phyloP scores from a whole-genome alignment of 2,113 vertebrate species.

The Zapornia atra region DNA sequence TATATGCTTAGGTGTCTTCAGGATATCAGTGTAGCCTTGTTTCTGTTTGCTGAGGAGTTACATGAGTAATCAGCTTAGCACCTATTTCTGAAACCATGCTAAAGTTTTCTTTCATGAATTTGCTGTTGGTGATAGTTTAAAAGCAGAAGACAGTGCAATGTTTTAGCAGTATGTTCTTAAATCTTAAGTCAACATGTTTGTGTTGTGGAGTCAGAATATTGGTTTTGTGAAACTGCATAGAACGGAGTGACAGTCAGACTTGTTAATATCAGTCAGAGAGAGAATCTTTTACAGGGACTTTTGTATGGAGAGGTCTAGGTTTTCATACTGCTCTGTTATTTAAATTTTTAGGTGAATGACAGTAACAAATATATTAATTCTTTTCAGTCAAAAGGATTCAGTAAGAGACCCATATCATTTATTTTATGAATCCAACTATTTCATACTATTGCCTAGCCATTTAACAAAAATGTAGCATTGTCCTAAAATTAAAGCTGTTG shows the following conservation, averaged over 20 bases:
- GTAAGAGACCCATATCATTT: not conserved
- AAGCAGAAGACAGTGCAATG: not conserved
- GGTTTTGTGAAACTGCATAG: not conserved
- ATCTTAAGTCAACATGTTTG: not conserved
- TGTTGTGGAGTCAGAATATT: not conserved
- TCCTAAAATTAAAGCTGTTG: not conserved
- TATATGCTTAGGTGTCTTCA: not conserved
- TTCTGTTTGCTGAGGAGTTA: not conserved
- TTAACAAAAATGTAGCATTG: not conserved
- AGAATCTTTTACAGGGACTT: not conserved
- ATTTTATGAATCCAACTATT: not conserved
- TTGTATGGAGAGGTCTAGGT: not conserved
- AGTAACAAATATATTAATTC: not conserved
- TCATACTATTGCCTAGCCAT: not conserved
- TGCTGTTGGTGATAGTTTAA: not conserved
- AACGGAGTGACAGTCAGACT: not conserved
- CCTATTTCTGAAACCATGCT: not conserved
- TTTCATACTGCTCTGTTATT: not conserved
- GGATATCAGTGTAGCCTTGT: not conserved
- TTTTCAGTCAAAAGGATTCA: not conserved
- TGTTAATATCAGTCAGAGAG: not conserved
- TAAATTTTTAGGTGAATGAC: not conserved
- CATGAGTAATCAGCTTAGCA: not conserved
- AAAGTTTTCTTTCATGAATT: not conserved
- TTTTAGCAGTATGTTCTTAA: not conserved